A percentile compares a stretch with the other conserved stretches of the same genome.
These are phyloP conservation scores for Leontocebus nigricollis DNA, from an alignment of 2,797 vertebrate genomes.

Conservation along the genomic window DNA sequence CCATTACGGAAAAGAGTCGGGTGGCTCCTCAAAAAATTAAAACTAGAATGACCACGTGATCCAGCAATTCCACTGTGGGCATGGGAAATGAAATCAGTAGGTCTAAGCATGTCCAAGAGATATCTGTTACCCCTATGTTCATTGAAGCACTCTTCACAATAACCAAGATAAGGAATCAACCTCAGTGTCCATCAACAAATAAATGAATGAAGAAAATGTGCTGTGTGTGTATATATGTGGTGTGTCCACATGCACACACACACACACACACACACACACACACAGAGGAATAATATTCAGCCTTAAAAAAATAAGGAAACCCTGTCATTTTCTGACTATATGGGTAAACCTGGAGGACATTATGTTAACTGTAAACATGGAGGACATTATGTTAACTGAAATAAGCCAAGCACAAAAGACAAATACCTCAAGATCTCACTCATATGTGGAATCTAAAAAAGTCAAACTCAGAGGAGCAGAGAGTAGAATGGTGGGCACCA, in stretches of 20 bases:
- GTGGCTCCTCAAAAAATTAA: neutral
- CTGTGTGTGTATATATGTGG: no score
- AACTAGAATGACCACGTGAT: neutral
- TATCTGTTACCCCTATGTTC: neutral
- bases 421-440: neutral
- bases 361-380: neutral
- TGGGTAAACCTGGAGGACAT: neutral
- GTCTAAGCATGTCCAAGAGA: neutral
- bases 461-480: neutral
- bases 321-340: neutral
- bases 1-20: neutral
- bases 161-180: neutral
- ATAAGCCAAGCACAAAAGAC: neutral
- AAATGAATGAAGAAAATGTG: neutral
- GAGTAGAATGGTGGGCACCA: neutral
- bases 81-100: neutral
- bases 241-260: accelerated
- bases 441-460: neutral
- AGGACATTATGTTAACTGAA: neutral
- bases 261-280: no score
- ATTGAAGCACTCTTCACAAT: neutral
- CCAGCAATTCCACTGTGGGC: neutral
- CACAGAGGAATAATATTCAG: neutral
- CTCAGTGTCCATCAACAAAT: neutral
- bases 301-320: neutral